These are phyloP conservation scores for Drosophila meridiana DNA, from an alignment of 2,888 invertebrate genomes.

Conservation along the genomic window DNA sequence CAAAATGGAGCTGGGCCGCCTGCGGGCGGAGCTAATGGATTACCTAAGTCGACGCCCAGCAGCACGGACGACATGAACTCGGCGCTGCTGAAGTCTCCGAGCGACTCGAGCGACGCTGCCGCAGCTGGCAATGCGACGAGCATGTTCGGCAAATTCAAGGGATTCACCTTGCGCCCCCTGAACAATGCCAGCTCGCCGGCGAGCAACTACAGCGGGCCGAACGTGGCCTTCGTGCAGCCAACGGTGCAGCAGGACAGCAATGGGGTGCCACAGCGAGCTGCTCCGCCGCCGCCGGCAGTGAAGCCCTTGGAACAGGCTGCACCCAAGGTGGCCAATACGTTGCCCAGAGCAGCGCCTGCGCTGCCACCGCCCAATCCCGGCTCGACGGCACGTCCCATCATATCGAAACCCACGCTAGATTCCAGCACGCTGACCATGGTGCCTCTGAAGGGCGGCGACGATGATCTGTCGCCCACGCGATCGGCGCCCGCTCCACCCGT, in stretches of 20 bases:
- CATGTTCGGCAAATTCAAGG: conserved; percentile 94
- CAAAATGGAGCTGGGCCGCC: conserved; percentile 69
- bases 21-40: conserved; percentile 57
- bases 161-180: conserved; percentile 89
- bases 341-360: conserved; percentile 85
- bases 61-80: conserved; percentile 91
- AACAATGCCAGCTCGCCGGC: conserved; percentile 79
- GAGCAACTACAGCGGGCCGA: conserved; percentile 83
- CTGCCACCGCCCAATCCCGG: conserved; percentile 89
- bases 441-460: conserved; percentile 57
- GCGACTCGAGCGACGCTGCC: conserved; percentile 86
- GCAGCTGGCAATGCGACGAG: conserved; percentile 85
- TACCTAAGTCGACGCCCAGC: conserved; percentile 86
- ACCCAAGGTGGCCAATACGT: conserved; percentile 53
- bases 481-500: conserved; percentile 87
- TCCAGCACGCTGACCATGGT: conserved; percentile 88
- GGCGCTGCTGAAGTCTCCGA: conserved; percentile 87
- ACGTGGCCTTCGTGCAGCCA: conserved; percentile 87
- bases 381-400: conserved; percentile 89
- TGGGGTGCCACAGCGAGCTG: conserved; percentile 85
- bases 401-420: conserved; percentile 92
- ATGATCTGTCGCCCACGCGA: conserved; percentile 86
- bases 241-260: conserved; percentile 78
- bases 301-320: conserved; percentile 58
- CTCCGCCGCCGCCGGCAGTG: conserved; percentile 88